These are phyloP conservation scores for Automeris io DNA, from an alignment of 2,888 invertebrate genomes.

Conservation along the genomic window DNA sequence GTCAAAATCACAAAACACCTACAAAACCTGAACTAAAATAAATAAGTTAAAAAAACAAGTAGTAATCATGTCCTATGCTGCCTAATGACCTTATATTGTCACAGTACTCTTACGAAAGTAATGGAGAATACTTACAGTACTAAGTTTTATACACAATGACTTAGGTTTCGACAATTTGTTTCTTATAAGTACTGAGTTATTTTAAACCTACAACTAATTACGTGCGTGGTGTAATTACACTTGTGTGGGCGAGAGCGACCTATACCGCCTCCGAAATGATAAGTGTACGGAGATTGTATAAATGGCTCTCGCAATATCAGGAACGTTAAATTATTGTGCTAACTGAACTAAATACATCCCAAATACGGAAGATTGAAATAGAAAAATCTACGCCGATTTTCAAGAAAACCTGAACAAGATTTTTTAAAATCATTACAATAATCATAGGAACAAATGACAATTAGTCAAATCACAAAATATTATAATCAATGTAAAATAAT, in stretches of 20 bases:
- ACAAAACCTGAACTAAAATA: conserved; percentile 56
- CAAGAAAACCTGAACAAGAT: conserved; percentile 72
- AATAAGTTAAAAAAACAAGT: conserved; percentile 68
- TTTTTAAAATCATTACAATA: conserved; percentile 58
- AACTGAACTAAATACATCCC: conserved; percentile 45
- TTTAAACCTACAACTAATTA: conserved; percentile 65
- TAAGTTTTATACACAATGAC: conserved; percentile 76
- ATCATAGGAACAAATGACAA: conserved; percentile 74
- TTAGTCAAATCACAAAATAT: conserved; percentile 68
- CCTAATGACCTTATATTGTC: conserved; percentile 65
- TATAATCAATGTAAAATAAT: conserved; percentile 51
- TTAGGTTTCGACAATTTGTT: conserved; percentile 77
- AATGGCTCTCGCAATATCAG: conserved; percentile 36
- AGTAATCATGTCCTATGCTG: conserved; percentile 57
- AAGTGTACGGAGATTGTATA: conserved; percentile 23
- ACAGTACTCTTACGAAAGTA: conserved; percentile 66
- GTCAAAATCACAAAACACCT: conserved; percentile 30
- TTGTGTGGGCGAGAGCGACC: conserved; percentile 36
- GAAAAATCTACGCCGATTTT: conserved; percentile 72
- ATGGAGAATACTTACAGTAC: conserved; percentile 70
- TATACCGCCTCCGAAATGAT: conserved; percentile 22
- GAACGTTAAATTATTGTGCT: conserved; percentile 49
- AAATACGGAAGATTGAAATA: conserved; percentile 43
- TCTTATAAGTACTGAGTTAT: conserved; percentile 73
- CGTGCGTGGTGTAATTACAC: conserved; percentile 55